Base-by-base conservation (phyloP, 2,888 invertebrate species). In the Amblyjoppa proteus region DNA sequence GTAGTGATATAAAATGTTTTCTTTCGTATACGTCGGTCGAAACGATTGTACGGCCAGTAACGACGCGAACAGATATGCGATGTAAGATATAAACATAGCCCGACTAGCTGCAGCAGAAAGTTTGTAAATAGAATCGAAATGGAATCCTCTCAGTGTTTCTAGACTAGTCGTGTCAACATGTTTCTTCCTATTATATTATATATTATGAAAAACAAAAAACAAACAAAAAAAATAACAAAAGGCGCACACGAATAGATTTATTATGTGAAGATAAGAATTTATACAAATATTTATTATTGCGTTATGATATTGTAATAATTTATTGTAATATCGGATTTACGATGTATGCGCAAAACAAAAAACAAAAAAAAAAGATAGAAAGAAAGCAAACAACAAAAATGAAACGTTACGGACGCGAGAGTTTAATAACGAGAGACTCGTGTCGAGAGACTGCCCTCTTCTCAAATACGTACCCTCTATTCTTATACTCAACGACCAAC, bases 231-330 rank as follows among this genome's bases (percentile, higher is more conserved):
- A 28, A 20, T 6, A 56, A 25, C 41, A 41, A 86, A 77, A 87
- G 84, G 86, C 88, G 86, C 87, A 74, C 85, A 88, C 85, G 85
- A 80, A 87, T 88, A 88, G 82, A 88, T 88, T 77, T 85, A 87
- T 87, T 85, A 83, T 80, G 84, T 76, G 81, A 89, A 89, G 80
- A 90, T 83, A 83, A 81, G 83, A 83, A 83, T 83, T 86, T 86
- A 83, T 86, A 78, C 69, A 70, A 81, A 85, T 92, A 93, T 93
- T 93, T 93, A 94, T 94, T 92, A 94, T 94, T 93, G 92, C 93
- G 93, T 94, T 94, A 91, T 93, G 93, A 92, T 92, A 93, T 94
- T 94, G 91, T 93, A 92, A 93, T 93, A 94, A 87, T 93, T 94
- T 94, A 93, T 93, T 93, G 91, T 92, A 91, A 93, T 89, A 89